phyloP scores from a whole-genome alignment of 2,888 invertebrate genomes.

The Xestia c-nigrum region DNA sequence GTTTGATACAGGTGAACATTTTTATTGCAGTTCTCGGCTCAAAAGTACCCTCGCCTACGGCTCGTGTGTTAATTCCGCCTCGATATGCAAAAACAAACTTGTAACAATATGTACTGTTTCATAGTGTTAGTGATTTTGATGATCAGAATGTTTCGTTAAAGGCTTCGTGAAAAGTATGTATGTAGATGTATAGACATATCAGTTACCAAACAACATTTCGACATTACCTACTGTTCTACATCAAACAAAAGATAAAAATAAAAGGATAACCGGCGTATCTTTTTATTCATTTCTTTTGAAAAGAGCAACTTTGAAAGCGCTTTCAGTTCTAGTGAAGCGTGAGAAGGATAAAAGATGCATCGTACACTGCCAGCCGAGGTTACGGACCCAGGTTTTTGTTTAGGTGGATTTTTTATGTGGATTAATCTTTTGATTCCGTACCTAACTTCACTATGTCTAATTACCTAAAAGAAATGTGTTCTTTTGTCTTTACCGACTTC shows the following conservation, averaged over 20 bases:
- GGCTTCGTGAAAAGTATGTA: no score
- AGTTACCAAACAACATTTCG: not conserved
- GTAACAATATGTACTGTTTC: no score
- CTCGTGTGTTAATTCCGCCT: no score
- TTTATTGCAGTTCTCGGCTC: no score
- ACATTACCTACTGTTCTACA: not conserved
- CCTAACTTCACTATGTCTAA: not conserved
- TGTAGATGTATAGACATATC: not conserved
- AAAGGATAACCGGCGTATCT: constrained; percentile 36
- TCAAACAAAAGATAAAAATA: constrained; percentile 21
- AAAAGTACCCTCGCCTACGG: no score
- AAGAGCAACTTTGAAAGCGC: constrained; percentile 63
- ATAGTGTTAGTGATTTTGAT: no score
- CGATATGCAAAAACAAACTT: no score
- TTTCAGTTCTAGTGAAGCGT: constrained; percentile 56
- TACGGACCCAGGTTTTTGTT: constrained; percentile 8
- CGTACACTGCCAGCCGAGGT: constrained; percentile 44
- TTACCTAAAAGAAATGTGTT: not conserved
- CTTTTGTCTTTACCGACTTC: not conserved
- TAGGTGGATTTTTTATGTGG: not conserved
- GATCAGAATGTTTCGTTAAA: no score
- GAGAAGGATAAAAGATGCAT: constrained; percentile 63
- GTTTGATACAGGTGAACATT: no score
- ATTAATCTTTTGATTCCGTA: constrained; percentile 11
- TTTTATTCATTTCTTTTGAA: constrained; percentile 58